Conservation (phyloP, 1,140 invertebrate species). For the Drosophila sproati region DNA sequence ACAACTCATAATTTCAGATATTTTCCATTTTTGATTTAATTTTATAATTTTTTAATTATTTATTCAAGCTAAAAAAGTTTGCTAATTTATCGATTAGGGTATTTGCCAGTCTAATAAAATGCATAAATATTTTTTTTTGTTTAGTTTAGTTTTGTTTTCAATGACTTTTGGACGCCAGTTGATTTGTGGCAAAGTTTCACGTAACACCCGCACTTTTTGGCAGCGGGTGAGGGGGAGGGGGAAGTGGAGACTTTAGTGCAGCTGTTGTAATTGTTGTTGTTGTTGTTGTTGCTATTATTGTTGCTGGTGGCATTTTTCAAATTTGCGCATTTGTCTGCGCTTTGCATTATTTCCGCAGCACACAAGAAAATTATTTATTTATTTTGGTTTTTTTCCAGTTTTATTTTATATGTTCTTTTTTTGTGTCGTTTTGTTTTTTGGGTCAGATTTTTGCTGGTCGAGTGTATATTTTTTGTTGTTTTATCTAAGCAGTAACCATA, state of each 20-base stretch:
- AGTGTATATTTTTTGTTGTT: constrained; percentile 48
- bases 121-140: constrained; percentile 5
- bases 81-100: constrained; percentile 2
- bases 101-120: not conserved
- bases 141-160: constrained; percentile 20
- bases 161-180: constrained; percentile 36
- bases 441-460: constrained; percentile 53
- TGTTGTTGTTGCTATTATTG: constrained; percentile 43
- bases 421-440: constrained; percentile 37
- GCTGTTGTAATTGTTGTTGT: constrained; percentile 44
- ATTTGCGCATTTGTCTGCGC: constrained; percentile 81
- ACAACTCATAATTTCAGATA: too few relatives aligned
- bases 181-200: constrained; percentile 21
- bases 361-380: constrained; percentile 43
- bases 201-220: constrained; percentile 33
- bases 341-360: constrained; percentile 72
- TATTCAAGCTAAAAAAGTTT: too few relatives aligned
- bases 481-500: constrained; percentile 42
- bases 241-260: constrained; percentile 22
- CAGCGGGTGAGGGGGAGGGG: not conserved
- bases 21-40: too few relatives aligned
- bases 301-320: constrained; percentile 75
- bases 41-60: too few relatives aligned
- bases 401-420: constrained; percentile 35
- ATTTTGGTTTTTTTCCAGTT: constrained; percentile 37